Base-by-base conservation (phyloP, 2,797 vertebrate genomes). In the Trachops cirrhosus region DNA sequence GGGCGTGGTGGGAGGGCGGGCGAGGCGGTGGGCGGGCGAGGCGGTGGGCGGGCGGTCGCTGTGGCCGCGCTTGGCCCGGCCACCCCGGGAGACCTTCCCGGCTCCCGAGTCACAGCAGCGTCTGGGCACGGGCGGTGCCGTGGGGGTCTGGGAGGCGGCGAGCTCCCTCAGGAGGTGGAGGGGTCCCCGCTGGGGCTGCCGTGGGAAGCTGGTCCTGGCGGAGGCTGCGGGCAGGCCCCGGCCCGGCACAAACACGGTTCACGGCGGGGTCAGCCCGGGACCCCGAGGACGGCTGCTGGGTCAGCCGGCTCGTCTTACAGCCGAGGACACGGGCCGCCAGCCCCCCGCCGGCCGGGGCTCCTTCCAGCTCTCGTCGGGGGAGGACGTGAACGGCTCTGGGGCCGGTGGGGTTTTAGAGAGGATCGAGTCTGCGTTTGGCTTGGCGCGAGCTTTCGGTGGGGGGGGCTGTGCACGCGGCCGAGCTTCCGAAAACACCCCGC, bases 11-110 rank as follows among this genome's bases (percentile, higher is more conserved):
- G 74, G 34, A 6, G 68, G 68, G 41, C n/a, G 26, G 77, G 50
- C 11, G 24, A 59, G 88, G 52, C 2, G 9, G 62, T 26, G 46
- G 74, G 44, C 0, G 0, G n/a, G 46, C 1, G 7, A 59, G 88
- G 52, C 2, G 9, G 62, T 26, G 46, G 74, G 44, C 0, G 0
- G n/a, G 46, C 1, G 7, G 57, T 46, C 0, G 15, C 26, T 1
- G 46, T 10, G 15, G 54, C 57, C 1, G 3, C 0, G 15, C 7
- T 37, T 26, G 86, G 48, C 80, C 54, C 0, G 21, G 91, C 54
- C 0, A 11, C 16, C 24, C 22, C 6, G 0, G 85, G 79, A 54
- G 34, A n/a, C 37, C 26, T 18, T 29, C 44, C 26, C 22, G 26
- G 46, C 46, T 78, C 24, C 2, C 1, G 91, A 41, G n/a, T 14